Evolutionary conservation across 2,797 vertebrate species (phyloP), one percentile per base, ranked within the genome.

Genomic region (Neosilurus mollespiculum): DNA sequence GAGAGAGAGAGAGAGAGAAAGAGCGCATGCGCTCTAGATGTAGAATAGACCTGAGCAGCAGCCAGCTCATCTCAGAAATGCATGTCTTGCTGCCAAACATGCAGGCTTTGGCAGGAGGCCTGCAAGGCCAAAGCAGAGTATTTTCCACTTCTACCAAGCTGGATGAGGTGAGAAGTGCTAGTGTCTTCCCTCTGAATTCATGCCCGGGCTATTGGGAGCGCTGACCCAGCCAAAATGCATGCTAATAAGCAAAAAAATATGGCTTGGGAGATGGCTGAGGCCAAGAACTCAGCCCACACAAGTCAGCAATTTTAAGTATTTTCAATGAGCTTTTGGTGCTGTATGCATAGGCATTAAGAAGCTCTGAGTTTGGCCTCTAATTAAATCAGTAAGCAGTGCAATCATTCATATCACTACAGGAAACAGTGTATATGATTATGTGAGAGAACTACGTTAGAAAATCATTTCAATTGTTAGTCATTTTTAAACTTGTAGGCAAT

Each of bases 41-140:
- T 84, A 81, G 84, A 88, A 87, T 82, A 76, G 83, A 62, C 67
- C 83, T 84, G 82, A 86, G 61, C 77, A 83, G 76, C 79, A 82
- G 87, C 87, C 88, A 85, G 84, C 84, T 87, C 80, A 86, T 88
- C 85, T 86, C 87, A 34, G 81, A 87, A 87, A 83, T 86, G 86
- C 83, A 61, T 11, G 54, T 83, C 53, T 69, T 69, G 59, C 78
- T 88, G 84, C 83, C 83, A 84, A 83, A 82, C 86, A 87, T 65
- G 81, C 72, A 59, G 84, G 71, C 53, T 54, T 84, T 86, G 87
- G 85, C 88, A 86, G 83, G 59, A 69, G 62, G 71, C 71, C 61
- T 37, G 30, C 69, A 62, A 51, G 83, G 77, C 84, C 82, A 82
- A 67, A 83, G 81, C 43, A 62, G 75, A 81, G 82, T 65, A 78